Base-by-base conservation (phyloP, 2,888 invertebrate species). In the Helobdella robusta region DNA sequence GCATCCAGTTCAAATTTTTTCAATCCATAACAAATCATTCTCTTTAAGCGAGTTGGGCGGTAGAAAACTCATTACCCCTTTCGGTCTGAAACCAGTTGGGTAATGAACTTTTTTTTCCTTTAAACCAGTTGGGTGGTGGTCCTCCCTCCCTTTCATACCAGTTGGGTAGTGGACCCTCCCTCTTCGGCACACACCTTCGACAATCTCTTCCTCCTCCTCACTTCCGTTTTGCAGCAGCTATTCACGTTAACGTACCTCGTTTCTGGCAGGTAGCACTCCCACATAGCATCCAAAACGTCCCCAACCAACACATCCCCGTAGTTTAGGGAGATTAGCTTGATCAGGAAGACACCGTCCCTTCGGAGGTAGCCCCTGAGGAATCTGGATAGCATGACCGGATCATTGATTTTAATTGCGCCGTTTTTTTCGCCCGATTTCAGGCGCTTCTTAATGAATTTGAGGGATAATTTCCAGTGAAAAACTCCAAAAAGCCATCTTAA, bases 341-440 rank as follows among this genome's bases (percentile, higher is more conserved):
- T 3, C 11, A 62, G 18, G 23, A 50, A 6, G 8, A 62, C 32
- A 30, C 62, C 62, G 50, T 62, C 62, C 20, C 62, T 25, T n/a
- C 62, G 11, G 23, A 62, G 30, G 50, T 62, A 62, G 30, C n/a
- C 50, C 23, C 34, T 62, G 18, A 62, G 50, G 23, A 62, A 62
- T 18, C 50, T n/a, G 2, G 32, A 28, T 35, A 62, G n/a, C 32
- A 50, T 36, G 11, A 25, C 56, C n/a, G 56, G 56, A 83, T 90
- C 72, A n/a, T n/a, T n/a, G 92, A 93, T 76, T 85, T 94, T 78
- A 88, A 6, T n/a, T 28, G 20, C 28, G 8, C 18, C 25, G 6
- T 32, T 32, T 30, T 8, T 56, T 8, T 30, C 28, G 20, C 30
- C n/a, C 30, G 2, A 32, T 40, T 40, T 40, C 50, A 62, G 48